Evolutionary conservation across 23 tunicate species (phyloP).

Genomic region (Halocynthia aurantium): DNA sequence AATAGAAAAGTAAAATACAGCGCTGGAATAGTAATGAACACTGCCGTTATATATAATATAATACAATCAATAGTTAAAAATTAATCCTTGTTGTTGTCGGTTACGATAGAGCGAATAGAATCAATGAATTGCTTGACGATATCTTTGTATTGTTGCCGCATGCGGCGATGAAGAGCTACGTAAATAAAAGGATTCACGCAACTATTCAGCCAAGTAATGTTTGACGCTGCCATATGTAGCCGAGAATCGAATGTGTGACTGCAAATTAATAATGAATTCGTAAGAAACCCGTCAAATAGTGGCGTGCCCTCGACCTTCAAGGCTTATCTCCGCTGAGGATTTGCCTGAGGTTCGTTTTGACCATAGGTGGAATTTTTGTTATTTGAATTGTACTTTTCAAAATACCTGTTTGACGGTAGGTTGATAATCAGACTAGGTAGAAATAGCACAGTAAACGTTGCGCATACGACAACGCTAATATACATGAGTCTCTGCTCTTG

Average conservation of each 20-base stretch:
- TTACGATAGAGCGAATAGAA: background rate
- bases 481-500: constrained; percentile 47
- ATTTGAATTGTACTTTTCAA: background rate
- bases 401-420: constrained; percentile 47
- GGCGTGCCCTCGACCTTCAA: too few relatives aligned
- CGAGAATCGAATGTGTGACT: constrained; percentile 54
- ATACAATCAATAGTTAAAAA: too few relatives aligned
- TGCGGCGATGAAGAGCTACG: constrained; percentile 51
- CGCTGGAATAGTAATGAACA: too few relatives aligned
- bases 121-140: constrained; percentile 13
- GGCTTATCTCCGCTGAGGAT: too few relatives aligned
- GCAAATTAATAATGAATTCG: constrained; percentile 1
- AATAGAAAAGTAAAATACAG: too few relatives aligned
- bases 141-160: constrained; percentile 64
- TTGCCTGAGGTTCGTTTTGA: too few relatives aligned
- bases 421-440: constrained; percentile 79
- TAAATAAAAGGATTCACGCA: constrained; percentile 86
- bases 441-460: constrained; percentile 56
- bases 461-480: constrained; percentile 73
- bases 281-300: background rate
- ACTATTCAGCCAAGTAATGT: constrained; percentile 88
- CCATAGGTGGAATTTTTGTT: too few relatives aligned
- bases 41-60: too few relatives aligned
- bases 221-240: constrained; percentile 79
- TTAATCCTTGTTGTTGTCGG: too few relatives aligned